Evolutionary conservation across 2,113 vertebrate genomes (phyloP).

Genomic region (Tyrannus savana): DNA sequence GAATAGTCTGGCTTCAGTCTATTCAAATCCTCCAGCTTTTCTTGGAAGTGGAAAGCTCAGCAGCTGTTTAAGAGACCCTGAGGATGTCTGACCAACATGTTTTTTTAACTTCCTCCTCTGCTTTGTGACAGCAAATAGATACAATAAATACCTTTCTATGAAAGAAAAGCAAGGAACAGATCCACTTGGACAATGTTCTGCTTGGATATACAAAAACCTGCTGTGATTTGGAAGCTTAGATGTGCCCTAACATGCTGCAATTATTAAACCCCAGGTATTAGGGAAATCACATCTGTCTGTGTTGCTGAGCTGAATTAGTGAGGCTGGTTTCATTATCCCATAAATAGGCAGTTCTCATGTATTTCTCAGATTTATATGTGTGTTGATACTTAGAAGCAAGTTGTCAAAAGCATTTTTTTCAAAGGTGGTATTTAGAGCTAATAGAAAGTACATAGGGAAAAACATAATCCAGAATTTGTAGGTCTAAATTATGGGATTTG

Average conservation of each 20-base stretch:
- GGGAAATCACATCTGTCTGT: conserved; percentile 22
- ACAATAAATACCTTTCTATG: not conserved
- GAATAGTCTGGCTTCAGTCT: not conserved
- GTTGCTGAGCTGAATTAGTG: not conserved
- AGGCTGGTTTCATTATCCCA: not conserved
- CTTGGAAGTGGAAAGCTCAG: not conserved
- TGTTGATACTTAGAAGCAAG: conserved; percentile 18
- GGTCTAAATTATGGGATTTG: conserved; percentile 7
- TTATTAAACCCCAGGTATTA: conserved; percentile 41
- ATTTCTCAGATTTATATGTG: not conserved
- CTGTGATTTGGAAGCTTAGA: conserved; percentile 28
- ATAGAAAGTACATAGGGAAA: not conserved
- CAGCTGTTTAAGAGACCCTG: not conserved
- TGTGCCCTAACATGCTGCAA: not conserved
- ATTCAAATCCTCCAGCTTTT: not conserved
- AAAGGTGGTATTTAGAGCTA: conserved; percentile 11
- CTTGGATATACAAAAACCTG: not conserved
- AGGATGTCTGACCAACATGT: not conserved
- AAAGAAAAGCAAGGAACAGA: not conserved
- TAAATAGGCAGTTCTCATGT: not conserved
- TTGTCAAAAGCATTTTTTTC: conserved; percentile 21
- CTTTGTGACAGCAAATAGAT: not conserved
- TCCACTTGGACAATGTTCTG: not conserved
- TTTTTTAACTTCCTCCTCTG: not conserved
- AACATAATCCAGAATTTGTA: conserved; percentile 39